A percentile compares a stretch with the other conserved stretches of the same genome.
Evolutionary conservation across 2,888 invertebrate species (phyloP).

Genomic region (Chouioia cunea): DNA sequence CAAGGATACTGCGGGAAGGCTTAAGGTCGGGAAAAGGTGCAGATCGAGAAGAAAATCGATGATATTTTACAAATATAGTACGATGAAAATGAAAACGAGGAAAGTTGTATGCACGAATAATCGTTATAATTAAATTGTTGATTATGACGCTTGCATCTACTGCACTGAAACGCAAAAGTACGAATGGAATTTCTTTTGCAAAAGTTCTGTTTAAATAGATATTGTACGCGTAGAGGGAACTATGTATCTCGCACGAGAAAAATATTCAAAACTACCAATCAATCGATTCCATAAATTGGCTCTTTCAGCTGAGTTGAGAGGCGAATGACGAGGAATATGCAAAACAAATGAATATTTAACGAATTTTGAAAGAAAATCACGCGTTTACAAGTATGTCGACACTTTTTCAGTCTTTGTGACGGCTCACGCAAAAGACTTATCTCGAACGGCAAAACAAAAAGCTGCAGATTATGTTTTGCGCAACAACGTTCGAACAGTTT

Average conservation of each 20-base stretch:
- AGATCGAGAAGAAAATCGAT: slow-evolving; percentile 5
- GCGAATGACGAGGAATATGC: background rate
- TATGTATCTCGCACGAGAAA: no score
- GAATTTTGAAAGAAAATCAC: slow-evolving; percentile 4
- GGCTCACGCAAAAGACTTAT: slow-evolving; percentile 36
- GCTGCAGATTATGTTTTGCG: slow-evolving; percentile 36
- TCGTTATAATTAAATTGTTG: no score
- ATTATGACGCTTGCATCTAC: no score
- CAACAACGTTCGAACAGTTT: slow-evolving; percentile 35
- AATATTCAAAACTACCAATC: no score
- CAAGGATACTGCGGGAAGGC: slow-evolving; percentile 25
- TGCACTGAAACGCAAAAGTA: no score
- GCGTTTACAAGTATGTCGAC: slow-evolving; percentile 27
- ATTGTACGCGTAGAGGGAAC: no score
- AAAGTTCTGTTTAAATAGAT: no score
- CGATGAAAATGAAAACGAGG: no score
- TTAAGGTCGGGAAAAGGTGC: background rate
- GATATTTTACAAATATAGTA: background rate
- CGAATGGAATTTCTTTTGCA: no score
- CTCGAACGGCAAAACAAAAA: slow-evolving; percentile 44
- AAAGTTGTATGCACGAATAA: no score
- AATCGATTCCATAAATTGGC: no score
- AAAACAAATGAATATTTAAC: background rate
- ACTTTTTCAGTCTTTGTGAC: slow-evolving; percentile 41
- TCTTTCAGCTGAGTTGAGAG: background rate